These are phyloP conservation scores for Acestrorhynchus altus DNA, from an alignment of 2,797 vertebrate species.

Conservation along the genomic window DNA sequence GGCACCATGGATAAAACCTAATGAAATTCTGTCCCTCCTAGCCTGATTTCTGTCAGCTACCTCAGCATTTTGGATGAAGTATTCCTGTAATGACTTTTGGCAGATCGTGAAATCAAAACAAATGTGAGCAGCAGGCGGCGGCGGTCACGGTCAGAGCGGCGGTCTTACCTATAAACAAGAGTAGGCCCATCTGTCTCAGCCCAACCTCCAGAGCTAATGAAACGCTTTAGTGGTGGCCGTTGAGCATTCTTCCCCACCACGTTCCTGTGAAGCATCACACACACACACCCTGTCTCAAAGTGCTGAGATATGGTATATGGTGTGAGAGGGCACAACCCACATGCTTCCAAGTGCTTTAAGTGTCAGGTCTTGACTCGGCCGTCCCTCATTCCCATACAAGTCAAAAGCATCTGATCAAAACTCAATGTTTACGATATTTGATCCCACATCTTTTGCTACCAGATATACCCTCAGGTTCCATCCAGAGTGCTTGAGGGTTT, in stretches of 20 bases:
- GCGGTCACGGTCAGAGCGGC: not conserved
- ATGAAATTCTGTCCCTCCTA: too few relatives aligned
- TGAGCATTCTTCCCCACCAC: conserved; percentile 81
- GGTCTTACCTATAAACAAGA: conserved; percentile 84
- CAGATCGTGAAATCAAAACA: not conserved
- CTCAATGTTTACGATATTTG: too few relatives aligned
- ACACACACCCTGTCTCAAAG: conserved; percentile 60
- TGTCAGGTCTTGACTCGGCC: not conserved
- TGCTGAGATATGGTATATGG: conserved; percentile 27
- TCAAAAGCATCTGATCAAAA: not conserved
- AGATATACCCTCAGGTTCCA: too few relatives aligned
- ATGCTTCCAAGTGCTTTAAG: not conserved
- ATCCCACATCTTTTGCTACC: too few relatives aligned
- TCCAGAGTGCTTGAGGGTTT: too few relatives aligned
- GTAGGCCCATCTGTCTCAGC: conserved; percentile 82
- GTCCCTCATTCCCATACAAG: too few relatives aligned
- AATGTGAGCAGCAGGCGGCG: conserved; percentile 2
- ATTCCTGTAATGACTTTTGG: not conserved
- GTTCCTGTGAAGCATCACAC: conserved; percentile 75
- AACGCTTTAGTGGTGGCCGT: conserved; percentile 88
- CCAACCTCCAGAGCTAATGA: conserved; percentile 90
- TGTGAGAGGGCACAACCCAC: not conserved
- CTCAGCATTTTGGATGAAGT: not conserved
- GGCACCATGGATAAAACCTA: too few relatives aligned
- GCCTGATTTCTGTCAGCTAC: not conserved